phyloP scores from a whole-genome alignment of 2,797 vertebrate genomes.

The Alosa sapidissima region DNA sequence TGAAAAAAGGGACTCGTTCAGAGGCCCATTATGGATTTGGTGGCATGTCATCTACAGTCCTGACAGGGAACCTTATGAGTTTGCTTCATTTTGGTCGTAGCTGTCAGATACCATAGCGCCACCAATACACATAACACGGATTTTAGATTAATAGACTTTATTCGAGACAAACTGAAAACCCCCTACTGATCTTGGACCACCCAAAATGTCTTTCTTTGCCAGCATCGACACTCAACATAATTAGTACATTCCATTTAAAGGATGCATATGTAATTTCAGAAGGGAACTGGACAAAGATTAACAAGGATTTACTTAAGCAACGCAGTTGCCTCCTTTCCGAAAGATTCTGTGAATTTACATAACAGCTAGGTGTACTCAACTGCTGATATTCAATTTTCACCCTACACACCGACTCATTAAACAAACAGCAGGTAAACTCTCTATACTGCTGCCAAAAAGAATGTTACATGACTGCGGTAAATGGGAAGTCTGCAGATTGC shows the following conservation, averaged over 20 bases:
- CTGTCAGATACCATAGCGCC: background rate
- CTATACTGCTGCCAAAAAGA: background rate
- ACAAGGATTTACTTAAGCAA: background rate
- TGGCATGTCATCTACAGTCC: background rate
- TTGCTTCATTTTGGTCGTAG: background rate
- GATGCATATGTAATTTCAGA: background rate
- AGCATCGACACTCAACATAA: background rate
- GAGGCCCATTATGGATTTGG: background rate
- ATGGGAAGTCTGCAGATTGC: background rate
- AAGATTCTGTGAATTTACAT: background rate
- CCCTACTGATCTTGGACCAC: background rate
- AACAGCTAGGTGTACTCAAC: background rate
- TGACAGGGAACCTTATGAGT: background rate
- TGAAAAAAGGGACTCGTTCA: background rate
- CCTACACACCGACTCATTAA: background rate
- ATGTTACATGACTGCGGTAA: background rate
- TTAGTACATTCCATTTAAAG: background rate
- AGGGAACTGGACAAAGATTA: background rate
- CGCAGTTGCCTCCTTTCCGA: background rate
- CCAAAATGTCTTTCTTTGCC: background rate
- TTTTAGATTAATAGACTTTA: conserved; percentile 1
- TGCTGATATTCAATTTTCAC: background rate
- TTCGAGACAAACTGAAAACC: background rate
- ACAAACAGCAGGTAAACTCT: background rate
- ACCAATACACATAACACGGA: background rate